Percentiles rank a stretch among this genome's conserved stretches.
Conservation (phyloP, 2,113 vertebrate species). For the Suncus etruscus region DNA sequence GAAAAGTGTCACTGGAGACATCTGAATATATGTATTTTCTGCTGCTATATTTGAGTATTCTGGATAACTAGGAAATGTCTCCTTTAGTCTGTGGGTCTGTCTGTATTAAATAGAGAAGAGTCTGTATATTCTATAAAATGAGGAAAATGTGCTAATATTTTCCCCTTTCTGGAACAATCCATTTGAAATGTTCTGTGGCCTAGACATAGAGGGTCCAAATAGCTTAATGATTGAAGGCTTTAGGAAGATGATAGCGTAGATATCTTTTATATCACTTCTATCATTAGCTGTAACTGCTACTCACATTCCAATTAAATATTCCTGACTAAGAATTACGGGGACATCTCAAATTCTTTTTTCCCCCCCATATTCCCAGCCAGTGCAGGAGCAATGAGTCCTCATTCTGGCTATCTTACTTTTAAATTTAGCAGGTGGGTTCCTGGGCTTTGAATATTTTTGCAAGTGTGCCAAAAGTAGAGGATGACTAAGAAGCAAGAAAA, state of each 20-base stretch:
- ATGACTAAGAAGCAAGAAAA: no score
- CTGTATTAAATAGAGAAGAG: neutral
- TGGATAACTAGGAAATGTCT: no score
- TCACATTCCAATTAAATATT: neutral
- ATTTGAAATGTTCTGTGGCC: neutral
- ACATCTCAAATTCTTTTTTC: slow-evolving; percentile 29
- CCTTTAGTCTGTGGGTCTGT: neutral
- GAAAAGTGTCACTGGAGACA: neutral
- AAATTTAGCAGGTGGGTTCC: no score
- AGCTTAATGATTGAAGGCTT: neutral
- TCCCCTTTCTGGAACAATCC: neutral
- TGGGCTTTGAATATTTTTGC: no score
- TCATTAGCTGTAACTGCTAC: no score
- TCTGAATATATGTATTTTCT: neutral
- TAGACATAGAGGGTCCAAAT: neutral
- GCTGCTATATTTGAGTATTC: neutral
- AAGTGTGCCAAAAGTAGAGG: no score
- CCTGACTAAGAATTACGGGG: neutral
- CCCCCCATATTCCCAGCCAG: no score
- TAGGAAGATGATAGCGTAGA: neutral
- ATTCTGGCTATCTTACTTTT: no score
- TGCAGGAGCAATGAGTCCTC: no score
- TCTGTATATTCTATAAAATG: neutral
- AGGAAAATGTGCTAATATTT: neutral
- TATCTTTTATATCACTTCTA: no score